Evolutionary conservation across 1,140 invertebrate species (phyloP), one percentile per base, ranked within the genome.

Genomic region (Metaphire vulgaris): DNA sequence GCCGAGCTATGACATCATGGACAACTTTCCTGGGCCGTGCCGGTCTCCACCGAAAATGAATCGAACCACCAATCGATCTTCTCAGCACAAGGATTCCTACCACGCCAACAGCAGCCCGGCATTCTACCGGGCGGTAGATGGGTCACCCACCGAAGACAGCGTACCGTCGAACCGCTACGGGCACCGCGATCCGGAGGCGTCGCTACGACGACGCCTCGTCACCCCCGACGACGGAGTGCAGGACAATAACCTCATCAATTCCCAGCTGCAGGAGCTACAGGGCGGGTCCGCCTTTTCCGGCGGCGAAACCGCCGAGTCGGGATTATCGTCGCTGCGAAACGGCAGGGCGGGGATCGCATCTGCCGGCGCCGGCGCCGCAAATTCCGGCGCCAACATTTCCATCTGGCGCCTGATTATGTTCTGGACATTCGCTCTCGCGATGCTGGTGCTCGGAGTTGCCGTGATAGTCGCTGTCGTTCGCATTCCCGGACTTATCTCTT

Each of bases 391-490:
- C n/a, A n/a, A n/a, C n/a, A n/a, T n/a, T n/a, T 6, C 0, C 28
- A 32, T 31, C 2, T 30, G 69, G 1, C 1, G 69, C 28, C 69
- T 71, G 28, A 21, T 71, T 31, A 32, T 16, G 69, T 71, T 71
- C 33, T 71, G 41, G 41, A 56, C 41, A 12, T 56, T 56, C 21
- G 41, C 30, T 33, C 1, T 71, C 30, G 30, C 33, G 69, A 30
- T 71, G n/a, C 6, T 71, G 6, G 28, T 71, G 29, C 33, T 71
- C 6, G 30, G 69, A n/a, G 30, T 30, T 15, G 29, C 32, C 33
- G 30, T 71, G n/a, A 31, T 33, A 30, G 28, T 71, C 69, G 69
- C 69, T 2, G 21, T 71, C 69, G 29, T 71, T 33, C 33, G 33
- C 33, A n/a, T 71, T 33, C 29, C 33, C 2, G 30, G 30, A 2